These are phyloP conservation scores for Argya squamiceps DNA, from an alignment of 2,797 vertebrate genomes.

Conservation along the genomic window DNA sequence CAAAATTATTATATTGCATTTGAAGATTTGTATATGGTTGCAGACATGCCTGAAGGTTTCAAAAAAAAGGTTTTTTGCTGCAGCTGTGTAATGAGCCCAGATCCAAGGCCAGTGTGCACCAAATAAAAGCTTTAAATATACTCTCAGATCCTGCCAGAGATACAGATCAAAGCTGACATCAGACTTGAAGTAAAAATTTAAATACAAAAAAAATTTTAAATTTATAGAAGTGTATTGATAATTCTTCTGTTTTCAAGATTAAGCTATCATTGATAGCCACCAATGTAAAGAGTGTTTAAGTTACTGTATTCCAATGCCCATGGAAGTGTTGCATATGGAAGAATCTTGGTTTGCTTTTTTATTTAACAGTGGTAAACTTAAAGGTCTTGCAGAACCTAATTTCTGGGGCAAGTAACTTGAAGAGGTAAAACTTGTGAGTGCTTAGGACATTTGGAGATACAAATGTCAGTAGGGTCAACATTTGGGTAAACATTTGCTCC, in stretches of 20 bases:
- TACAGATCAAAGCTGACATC: not conserved
- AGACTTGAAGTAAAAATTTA: not conserved
- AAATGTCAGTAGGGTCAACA: not conserved
- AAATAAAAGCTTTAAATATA: conserved; percentile 34
- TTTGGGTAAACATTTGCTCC: not conserved
- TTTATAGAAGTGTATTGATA: not conserved
- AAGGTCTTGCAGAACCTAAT: not conserved
- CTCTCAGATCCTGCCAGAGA: conserved; percentile 5
- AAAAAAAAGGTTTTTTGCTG: not conserved
- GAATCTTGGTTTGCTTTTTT: not conserved
- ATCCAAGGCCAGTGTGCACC: conserved; percentile 31
- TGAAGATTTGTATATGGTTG: not conserved
- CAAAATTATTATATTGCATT: not conserved
- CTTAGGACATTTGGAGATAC: not conserved
- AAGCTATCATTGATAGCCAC: not conserved
- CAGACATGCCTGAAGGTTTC: not conserved
- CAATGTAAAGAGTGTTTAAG: not conserved
- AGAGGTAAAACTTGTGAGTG: not conserved
- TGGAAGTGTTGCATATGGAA: not conserved
- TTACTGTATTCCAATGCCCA: not conserved
- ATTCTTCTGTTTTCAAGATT: not conserved
- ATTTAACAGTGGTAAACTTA: not conserved
- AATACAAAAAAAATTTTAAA: not conserved
- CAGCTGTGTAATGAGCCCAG: conserved; percentile 34
- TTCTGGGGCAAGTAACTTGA: not conserved